These are phyloP conservation scores for Chaenodraco wilsoni DNA, from an alignment of 2,797 vertebrate species.

Conservation along the genomic window DNA sequence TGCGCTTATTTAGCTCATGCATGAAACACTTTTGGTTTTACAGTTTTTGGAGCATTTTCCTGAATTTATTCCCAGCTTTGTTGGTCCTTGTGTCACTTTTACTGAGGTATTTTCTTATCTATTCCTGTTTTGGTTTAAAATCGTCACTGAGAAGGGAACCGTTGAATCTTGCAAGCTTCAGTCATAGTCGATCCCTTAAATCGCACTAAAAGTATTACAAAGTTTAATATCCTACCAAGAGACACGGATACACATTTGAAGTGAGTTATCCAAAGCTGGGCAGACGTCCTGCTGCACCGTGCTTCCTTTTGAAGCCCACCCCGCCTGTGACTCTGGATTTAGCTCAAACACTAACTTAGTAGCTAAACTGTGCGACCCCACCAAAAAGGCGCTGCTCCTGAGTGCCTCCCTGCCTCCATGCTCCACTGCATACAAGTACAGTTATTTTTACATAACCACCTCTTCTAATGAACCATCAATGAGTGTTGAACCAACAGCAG, in stretches of 20 bases:
- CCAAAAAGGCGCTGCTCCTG: slow-evolving; percentile 68
- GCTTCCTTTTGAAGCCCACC: slow-evolving; percentile 81
- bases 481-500: slow-evolving; percentile 54
- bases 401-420: slow-evolving; percentile 57
- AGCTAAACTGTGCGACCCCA: slow-evolving; percentile 59
- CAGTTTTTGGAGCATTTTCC: slow-evolving; percentile 19
- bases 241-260: slow-evolving; percentile 61
- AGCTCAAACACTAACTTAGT: slow-evolving; percentile 70
- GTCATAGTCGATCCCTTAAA: slow-evolving; percentile 19
- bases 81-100: slow-evolving; percentile 32
- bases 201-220: slow-evolving; percentile 24
- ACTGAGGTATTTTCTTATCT: not conserved
- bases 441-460: slow-evolving; percentile 73
- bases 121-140: not conserved
- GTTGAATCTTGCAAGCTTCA: slow-evolving; percentile 5
- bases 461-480: slow-evolving; percentile 75
- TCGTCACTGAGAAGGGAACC: slow-evolving; percentile 11
- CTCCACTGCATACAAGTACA: slow-evolving; percentile 47
- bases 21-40: slow-evolving; percentile 45
- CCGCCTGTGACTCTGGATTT: slow-evolving; percentile 79
- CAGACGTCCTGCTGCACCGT: slow-evolving; percentile 72
- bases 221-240: slow-evolving; percentile 54
- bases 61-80: slow-evolving; percentile 11
- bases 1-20: slow-evolving; percentile 54
- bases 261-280: slow-evolving; percentile 61